phyloP scores from a whole-genome alignment of 2,888 invertebrate species.

The Habroteleia sp. region DNA sequence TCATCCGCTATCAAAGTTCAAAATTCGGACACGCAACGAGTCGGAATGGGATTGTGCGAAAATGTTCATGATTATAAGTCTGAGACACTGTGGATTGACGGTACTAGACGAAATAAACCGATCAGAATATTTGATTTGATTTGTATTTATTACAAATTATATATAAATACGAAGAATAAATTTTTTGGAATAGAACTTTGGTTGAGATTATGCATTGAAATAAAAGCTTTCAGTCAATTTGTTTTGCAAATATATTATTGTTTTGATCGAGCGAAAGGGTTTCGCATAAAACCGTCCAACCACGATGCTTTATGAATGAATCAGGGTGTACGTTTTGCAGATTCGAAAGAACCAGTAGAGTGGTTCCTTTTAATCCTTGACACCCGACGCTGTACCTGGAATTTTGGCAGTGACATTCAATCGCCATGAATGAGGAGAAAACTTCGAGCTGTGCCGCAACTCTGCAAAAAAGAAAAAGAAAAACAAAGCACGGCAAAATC shows the following conservation, averaged over 20 bases:
- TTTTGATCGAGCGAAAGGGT: no score
- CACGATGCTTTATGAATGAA: constrained; percentile 41
- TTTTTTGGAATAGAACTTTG: no score
- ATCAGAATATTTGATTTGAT: no score
- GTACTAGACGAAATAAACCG: constrained; percentile 5
- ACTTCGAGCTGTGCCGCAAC: constrained; percentile 65
- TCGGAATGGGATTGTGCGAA: constrained; percentile 9
- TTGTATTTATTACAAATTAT: no score
- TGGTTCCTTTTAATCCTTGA: constrained; percentile 55
- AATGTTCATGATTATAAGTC: constrained; percentile 32
- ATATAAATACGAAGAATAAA: no score
- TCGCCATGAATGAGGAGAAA: constrained; percentile 78
- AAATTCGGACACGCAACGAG: no score
- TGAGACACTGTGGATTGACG: constrained; percentile 15
- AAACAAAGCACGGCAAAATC: constrained; percentile 64
- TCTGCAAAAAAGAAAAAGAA: constrained; percentile 66
- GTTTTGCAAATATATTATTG: no score
- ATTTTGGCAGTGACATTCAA: constrained; percentile 80
- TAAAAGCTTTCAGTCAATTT: no score
- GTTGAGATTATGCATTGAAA: no score
- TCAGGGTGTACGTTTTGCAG: constrained; percentile 47
- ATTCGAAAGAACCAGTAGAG: constrained; percentile 60
- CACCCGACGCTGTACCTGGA: constrained; percentile 70
- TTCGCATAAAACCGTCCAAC: constrained; percentile 15
- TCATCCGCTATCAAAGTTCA: no score